phyloP scores from a whole-genome alignment of 2,888 invertebrate species.

The Pheosia tremula region DNA sequence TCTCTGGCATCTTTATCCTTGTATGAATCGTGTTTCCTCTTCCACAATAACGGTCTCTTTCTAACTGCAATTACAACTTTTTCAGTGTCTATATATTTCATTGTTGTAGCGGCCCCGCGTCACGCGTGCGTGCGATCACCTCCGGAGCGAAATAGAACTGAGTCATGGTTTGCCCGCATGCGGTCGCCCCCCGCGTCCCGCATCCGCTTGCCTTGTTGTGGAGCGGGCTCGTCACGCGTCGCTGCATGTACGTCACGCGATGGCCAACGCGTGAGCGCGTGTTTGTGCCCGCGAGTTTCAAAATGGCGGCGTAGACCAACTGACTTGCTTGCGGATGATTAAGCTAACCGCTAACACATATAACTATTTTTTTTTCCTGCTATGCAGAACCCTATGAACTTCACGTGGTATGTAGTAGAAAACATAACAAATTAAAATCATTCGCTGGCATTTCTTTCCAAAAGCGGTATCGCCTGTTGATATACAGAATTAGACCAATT shows the following conservation, averaged over 20 bases:
- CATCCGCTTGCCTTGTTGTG: not conserved
- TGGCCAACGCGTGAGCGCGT: no score
- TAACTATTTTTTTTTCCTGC: no score
- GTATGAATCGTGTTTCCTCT: not conserved
- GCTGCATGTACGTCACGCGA: not conserved
- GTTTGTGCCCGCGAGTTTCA: no score
- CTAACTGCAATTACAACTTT: not conserved
- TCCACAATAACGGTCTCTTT: not conserved
- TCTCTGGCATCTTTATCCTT: not conserved
- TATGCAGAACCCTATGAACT: no score
- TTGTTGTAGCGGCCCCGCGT: not conserved
- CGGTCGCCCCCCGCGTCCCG: not conserved
- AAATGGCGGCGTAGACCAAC: no score
- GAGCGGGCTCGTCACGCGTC: not conserved
- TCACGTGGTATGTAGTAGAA: no score
- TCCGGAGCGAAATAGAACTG: not conserved
- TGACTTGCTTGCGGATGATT: no score
- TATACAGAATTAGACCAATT: no score
- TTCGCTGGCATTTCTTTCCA: no score
- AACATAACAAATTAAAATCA: no score
- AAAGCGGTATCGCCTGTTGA: no score
- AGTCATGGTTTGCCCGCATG: not conserved
- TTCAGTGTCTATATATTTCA: conserved; percentile 2
- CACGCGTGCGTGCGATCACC: not conserved
- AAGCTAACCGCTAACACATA: no score